Percentiles rank a stretch among this genome's conserved stretches.
Conservation (phyloP, 92 coral and sea anemone species). For the Siderastrea radians region DNA sequence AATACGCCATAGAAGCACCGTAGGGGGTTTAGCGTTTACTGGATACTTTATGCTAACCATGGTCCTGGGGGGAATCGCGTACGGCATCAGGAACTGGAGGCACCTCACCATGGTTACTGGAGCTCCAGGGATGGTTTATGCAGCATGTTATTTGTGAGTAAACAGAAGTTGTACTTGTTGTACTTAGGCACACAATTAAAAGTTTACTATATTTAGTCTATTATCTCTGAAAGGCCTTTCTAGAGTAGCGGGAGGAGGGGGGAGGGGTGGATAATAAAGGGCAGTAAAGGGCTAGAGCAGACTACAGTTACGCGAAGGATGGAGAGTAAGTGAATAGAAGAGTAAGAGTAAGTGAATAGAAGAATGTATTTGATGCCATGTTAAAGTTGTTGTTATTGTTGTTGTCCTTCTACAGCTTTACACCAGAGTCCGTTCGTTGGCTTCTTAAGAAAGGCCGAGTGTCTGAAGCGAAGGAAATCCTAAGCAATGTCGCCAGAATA, state of each 20-base stretch:
- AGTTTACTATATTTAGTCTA: too few species aligned
- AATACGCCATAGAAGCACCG: constrained; percentile 35
- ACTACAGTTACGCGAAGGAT: too few species aligned
- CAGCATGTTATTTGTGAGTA: constrained; percentile 35
- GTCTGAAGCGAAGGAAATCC: constrained; percentile 21
- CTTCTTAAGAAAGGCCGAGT: constrained; percentile 44
- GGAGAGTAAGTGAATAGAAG: too few species aligned
- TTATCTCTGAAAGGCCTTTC: too few species aligned
- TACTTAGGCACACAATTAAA: neutral
- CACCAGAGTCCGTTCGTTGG: constrained; percentile 66
- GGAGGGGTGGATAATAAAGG: too few species aligned
- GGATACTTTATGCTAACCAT: constrained; percentile 19
- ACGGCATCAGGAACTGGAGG: constrained; percentile 47
- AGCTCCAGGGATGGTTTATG: constrained; percentile 26
- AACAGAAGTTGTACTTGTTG: too few species aligned
- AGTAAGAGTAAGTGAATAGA: too few species aligned
- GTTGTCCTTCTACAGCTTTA: constrained; percentile 12
- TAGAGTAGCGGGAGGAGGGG: too few species aligned
- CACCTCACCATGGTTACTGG: constrained; percentile 42
- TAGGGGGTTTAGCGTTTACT: constrained; percentile 17
- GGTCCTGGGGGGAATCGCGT: constrained; percentile 36
- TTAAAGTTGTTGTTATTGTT: neutral
- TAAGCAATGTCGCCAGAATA: constrained; percentile 23
- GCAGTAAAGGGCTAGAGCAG: too few species aligned
- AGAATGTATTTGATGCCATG: too few species aligned